Percentiles rank a stretch among this genome's conserved stretches.
phyloP scores from a whole-genome alignment of 2,888 invertebrate genomes.

The Malachius bipustulatus region DNA sequence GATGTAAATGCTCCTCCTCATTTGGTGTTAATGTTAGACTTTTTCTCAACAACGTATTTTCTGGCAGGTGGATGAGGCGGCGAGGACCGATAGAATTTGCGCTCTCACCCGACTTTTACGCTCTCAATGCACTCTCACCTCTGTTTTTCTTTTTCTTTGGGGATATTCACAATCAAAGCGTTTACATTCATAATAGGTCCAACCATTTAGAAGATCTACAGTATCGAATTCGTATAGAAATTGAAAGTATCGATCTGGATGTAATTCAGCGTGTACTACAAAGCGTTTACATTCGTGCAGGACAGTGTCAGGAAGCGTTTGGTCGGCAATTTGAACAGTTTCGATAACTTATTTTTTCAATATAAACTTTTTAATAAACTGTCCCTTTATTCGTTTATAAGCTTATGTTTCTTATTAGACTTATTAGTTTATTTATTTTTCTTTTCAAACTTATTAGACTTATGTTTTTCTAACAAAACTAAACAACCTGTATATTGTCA shows the following conservation, averaged over 20 bases:
- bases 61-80: background rate
- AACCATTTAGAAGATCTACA: constrained; percentile 2
- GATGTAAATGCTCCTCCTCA: constrained; percentile 3
- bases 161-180: background rate
- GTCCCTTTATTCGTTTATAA: background rate
- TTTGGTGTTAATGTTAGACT: background rate
- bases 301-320: background rate
- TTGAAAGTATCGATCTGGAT: constrained; percentile 1
- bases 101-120: no score
- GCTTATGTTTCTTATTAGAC: no score
- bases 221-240: background rate
- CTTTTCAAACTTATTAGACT: no score
- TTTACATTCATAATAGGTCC: constrained; percentile 1
- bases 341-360: background rate
- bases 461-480: constrained; percentile 1
- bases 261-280: background rate
- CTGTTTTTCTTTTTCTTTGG: no score
- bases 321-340: background rate
- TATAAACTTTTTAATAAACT: background rate
- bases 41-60: constrained; percentile 1
- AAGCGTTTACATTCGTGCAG: constrained; percentile 1
- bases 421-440: no score
- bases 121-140: no score
- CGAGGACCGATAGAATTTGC: background rate
- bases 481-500: background rate